Percentiles rank a stretch among this genome's conserved stretches.
Conservation (phyloP, 2,797 vertebrate species). For the Notolabrus celidotus region DNA sequence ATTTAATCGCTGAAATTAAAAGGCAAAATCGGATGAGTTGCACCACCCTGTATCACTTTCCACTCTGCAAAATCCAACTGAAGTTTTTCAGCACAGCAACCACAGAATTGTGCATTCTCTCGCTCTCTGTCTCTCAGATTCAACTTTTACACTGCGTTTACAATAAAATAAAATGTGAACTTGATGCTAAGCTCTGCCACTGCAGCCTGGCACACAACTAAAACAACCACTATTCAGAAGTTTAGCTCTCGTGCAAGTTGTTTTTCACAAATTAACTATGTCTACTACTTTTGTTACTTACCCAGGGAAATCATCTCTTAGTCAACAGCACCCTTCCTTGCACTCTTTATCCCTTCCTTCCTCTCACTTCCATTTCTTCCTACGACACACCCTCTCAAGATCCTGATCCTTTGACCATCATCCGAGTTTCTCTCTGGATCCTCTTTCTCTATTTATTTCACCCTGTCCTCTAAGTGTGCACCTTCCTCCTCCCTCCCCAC, state of each 20-base stretch:
- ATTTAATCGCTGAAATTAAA: background rate
- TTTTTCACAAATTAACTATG: conserved; percentile 18
- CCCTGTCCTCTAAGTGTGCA: conserved; percentile 10
- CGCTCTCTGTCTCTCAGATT: conserved; percentile 23
- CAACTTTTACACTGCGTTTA: conserved; percentile 48
- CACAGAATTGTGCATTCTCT: conserved; percentile 40
- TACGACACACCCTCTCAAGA: background rate
- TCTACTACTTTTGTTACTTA: conserved; percentile 44
- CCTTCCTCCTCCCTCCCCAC: background rate
- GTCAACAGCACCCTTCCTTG: conserved; percentile 26
- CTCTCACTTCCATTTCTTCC: background rate
- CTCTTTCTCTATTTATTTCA: conserved; percentile 14
- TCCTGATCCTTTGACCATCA: background rate
- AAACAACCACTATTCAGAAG: conserved; percentile 21
- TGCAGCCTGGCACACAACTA: conserved; percentile 37
- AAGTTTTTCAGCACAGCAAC: conserved; percentile 20
- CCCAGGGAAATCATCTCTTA: conserved; percentile 68
- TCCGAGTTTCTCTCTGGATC: background rate
- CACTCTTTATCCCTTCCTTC: conserved; percentile 2
- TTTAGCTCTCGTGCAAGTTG: conserved; percentile 23
- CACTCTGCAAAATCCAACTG: background rate
- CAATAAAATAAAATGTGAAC: conserved; percentile 64
- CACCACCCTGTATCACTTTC: background rate
- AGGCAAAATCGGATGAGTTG: background rate
- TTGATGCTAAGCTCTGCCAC: conserved; percentile 33